Conservation (phyloP, 2,113 vertebrate genomes). For the Silurus asotus region DNA sequence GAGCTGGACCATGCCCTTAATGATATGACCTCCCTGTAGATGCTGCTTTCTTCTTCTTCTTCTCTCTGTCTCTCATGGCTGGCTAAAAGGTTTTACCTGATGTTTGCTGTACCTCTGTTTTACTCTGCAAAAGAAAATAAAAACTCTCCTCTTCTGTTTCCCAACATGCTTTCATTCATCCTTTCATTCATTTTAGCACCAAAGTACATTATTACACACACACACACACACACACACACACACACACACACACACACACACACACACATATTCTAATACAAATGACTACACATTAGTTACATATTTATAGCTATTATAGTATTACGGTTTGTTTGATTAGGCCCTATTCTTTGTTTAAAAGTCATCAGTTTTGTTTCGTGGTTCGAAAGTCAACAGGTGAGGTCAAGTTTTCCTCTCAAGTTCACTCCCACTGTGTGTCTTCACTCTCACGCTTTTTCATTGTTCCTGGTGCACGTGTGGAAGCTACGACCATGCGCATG, state of each 20-base stretch:
- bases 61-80: slow-evolving; percentile 18
- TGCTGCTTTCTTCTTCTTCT: slow-evolving; percentile 20
- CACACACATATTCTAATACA: background rate
- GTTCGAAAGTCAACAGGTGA: slow-evolving; percentile 37
- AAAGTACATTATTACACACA: background rate
- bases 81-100: slow-evolving; percentile 23
- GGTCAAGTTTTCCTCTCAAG: slow-evolving; percentile 28
- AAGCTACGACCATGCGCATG: background rate
- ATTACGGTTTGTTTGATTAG: background rate
- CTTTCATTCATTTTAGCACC: slow-evolving; percentile 17
- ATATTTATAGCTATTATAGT: background rate
- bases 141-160: slow-evolving; percentile 37
- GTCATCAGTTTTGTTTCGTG: background rate
- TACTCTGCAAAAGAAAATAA: slow-evolving; percentile 46
- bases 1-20: slow-evolving; percentile 91
- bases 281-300: background rate
- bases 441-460: background rate
- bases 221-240: background rate
- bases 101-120: slow-evolving; percentile 2
- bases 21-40: slow-evolving; percentile 88
- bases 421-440: background rate
- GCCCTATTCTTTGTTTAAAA: background rate
- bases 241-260: background rate
- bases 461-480: background rate
- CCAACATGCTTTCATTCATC: slow-evolving; percentile 22